phyloP scores from a whole-genome alignment of 2,888 invertebrate genomes.

The Lasiommata megera region DNA sequence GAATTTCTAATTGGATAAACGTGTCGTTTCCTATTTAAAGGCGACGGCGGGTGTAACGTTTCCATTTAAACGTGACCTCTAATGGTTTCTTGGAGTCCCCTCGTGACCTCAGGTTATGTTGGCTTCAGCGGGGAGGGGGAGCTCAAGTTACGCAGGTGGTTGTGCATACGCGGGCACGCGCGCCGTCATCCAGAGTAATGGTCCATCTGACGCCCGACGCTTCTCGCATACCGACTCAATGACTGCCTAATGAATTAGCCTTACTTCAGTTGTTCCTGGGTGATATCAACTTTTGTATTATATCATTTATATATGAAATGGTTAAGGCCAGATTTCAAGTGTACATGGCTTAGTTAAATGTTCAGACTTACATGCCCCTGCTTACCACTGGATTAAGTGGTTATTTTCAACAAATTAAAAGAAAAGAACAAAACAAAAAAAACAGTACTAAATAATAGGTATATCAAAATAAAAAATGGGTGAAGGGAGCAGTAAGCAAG shows the following conservation, averaged over 20 bases:
- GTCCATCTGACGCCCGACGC: constrained; percentile 55
- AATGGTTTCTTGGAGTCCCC: constrained; percentile 44
- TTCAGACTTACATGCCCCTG: too few species aligned
- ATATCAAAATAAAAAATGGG: too few species aligned
- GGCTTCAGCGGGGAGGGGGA: constrained; percentile 40
- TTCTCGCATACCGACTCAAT: constrained; percentile 58
- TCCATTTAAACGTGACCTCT: constrained; percentile 62
- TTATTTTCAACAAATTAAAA: too few species aligned
- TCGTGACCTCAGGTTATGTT: constrained; percentile 34
- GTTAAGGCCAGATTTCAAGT: too few species aligned
- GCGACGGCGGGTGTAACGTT: constrained; percentile 69
- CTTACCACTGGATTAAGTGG: too few species aligned
- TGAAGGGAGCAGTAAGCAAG: too few species aligned
- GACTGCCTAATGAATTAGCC: constrained; percentile 66
- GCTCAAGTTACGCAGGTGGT: constrained; percentile 41
- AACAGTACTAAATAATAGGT: too few species aligned
- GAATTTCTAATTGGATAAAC: constrained; percentile 82
- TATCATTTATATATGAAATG: background rate
- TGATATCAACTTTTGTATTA: constrained; percentile 36
- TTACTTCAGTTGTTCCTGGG: constrained; percentile 58
- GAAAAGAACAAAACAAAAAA: too few species aligned
- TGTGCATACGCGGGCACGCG: constrained; percentile 63
- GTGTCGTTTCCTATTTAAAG: constrained; percentile 82
- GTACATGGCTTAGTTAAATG: too few species aligned
- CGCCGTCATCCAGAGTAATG: constrained; percentile 77